Conservation (phyloP, 2,113 vertebrate species). For the Todiramphus chloris region DNA sequence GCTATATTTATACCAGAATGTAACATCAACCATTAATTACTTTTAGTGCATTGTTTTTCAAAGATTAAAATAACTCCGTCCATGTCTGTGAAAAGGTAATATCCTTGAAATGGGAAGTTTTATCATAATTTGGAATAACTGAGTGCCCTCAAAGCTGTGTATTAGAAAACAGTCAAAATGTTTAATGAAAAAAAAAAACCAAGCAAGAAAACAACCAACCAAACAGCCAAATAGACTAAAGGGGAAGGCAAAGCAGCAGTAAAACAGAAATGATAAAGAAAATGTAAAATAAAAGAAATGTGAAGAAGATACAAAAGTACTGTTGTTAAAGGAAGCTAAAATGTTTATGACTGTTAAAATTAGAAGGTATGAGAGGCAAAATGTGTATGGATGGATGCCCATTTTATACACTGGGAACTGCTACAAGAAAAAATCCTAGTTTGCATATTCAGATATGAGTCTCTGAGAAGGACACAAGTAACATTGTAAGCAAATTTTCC, state of each 20-base stretch:
- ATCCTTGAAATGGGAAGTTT: background rate
- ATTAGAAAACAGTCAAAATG: background rate
- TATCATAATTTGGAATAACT: background rate
- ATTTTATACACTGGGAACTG: background rate
- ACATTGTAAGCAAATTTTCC: background rate
- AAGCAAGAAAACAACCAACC: background rate
- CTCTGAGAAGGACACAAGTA: background rate
- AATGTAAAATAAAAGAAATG: background rate
- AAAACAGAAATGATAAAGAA: background rate
- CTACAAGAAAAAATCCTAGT: background rate
- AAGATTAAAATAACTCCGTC: background rate
- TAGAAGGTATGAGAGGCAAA: background rate
- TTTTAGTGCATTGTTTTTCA: background rate
- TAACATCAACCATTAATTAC: background rate
- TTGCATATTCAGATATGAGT: fast-evolving
- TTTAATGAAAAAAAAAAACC: background rate
- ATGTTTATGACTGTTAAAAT: background rate
- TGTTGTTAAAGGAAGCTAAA: background rate
- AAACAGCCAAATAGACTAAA: background rate
- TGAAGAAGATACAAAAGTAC: background rate
- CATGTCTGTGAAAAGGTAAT: background rate
- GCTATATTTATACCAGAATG: slow-evolving; percentile 2
- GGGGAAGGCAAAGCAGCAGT: background rate
- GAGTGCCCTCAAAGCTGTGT: background rate
- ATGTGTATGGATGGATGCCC: background rate